Percentiles rank a stretch among this genome's conserved stretches.
Evolutionary conservation across 2,888 invertebrate species (phyloP).

Genomic region (Lithophane socia): DNA sequence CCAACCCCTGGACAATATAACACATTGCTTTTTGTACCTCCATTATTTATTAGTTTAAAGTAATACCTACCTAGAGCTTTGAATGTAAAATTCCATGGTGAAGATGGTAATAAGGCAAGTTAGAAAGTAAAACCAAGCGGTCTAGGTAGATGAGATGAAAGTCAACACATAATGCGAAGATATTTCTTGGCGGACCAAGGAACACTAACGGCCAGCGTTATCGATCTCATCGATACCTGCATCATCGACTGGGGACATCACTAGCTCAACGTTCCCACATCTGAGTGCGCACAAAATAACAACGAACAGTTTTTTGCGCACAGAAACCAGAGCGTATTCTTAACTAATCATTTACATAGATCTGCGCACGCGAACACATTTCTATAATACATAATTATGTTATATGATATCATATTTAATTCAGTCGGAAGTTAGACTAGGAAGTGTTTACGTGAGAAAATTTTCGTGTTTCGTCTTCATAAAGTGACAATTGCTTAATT

Average conservation of each 20-base stretch:
- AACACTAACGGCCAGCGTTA: neutral
- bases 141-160: too few species aligned
- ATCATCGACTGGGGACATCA: conserved; percentile 39
- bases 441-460: conserved; percentile 53
- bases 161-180: too few species aligned
- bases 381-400: conserved; percentile 55
- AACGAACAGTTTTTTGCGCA: conserved; percentile 69
- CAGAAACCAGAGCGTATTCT: conserved; percentile 69
- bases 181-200: too few species aligned
- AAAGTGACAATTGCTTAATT: conserved; percentile 25
- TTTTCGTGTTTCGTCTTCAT: neutral
- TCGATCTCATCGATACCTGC: neutral
- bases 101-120: too few species aligned
- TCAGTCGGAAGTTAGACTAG: conserved; percentile 46
- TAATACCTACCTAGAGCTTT: too few species aligned
- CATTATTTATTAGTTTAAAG: too few species aligned
- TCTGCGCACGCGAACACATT: conserved; percentile 67
- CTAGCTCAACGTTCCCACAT: conserved; percentile 71
- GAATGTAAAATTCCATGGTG: too few species aligned
- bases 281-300: conserved; percentile 63
- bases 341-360: conserved; percentile 68
- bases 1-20: too few species aligned
- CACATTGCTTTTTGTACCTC: too few species aligned
- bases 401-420: conserved; percentile 48
- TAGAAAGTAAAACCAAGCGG: too few species aligned